These are phyloP conservation scores for Pyxicephalus adspersus DNA, from an alignment of 2,113 vertebrate genomes.

Conservation along the genomic window DNA sequence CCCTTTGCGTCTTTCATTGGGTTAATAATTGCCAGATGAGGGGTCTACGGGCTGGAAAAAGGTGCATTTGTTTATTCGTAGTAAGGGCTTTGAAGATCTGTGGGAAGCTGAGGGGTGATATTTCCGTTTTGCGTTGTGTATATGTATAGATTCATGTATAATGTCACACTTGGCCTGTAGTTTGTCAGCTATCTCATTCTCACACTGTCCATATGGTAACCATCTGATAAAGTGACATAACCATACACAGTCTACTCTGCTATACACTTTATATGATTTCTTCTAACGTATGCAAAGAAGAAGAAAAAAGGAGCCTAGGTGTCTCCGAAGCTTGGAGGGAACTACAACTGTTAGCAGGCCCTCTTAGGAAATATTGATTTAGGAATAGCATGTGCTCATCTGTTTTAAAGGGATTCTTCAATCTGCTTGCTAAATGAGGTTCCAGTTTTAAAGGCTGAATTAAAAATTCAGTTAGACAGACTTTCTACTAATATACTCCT, in stretches of 20 bases:
- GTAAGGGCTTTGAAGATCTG: slow-evolving; percentile 33
- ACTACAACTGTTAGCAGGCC: too few species aligned
- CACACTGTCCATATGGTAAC: slow-evolving; percentile 45
- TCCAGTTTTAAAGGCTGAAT: too few species aligned
- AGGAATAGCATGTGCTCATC: too few species aligned
- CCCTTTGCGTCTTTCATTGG: slow-evolving; percentile 11
- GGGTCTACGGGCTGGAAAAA: slow-evolving; percentile 7
- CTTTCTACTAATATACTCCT: too few species aligned
- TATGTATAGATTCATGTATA: slow-evolving; percentile 43
- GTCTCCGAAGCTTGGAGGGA: too few species aligned
- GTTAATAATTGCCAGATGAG: slow-evolving; percentile 40
- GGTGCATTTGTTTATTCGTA: slow-evolving; percentile 46
- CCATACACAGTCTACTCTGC: background rate
- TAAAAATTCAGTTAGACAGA: too few species aligned
- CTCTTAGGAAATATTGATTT: too few species aligned
- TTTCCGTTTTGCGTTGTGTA: slow-evolving; percentile 36
- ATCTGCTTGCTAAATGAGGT: too few species aligned
- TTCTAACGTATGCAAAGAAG: too few species aligned
- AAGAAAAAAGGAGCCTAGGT: too few species aligned
- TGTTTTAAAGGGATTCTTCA: too few species aligned
- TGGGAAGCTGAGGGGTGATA: slow-evolving; percentile 37
- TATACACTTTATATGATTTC: too few species aligned
- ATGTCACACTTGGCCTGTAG: slow-evolving; percentile 33
- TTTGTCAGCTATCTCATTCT: slow-evolving; percentile 39
- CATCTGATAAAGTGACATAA: slow-evolving; percentile 45